Evolutionary conservation across 2,113 vertebrate species (phyloP).

Genomic region (Typhlomys cinereus): DNA sequence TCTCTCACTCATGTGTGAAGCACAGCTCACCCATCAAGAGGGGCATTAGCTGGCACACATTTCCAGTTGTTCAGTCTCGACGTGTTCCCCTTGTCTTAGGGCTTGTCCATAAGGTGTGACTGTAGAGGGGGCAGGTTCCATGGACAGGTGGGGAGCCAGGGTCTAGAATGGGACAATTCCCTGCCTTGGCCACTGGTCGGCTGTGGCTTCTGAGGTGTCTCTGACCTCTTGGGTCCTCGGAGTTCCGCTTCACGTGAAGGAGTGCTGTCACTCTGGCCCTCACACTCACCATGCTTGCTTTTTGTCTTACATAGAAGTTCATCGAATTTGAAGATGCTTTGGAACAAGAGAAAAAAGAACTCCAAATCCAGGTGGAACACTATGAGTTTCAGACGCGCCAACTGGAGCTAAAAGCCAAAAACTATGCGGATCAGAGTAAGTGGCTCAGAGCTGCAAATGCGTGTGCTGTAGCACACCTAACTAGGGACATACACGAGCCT

Average conservation of each 20-base stretch:
- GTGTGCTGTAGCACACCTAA: background rate
- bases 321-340: slow-evolving; percentile 98
- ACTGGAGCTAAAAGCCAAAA: slow-evolving; percentile 96
- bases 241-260: background rate
- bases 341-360: slow-evolving; percentile 98
- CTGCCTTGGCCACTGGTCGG: background rate
- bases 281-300: background rate
- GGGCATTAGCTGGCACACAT: background rate
- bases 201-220: background rate
- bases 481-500: background rate
- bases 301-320: slow-evolving; percentile 90
- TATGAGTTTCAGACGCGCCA: slow-evolving; percentile 96
- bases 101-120: background rate
- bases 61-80: background rate
- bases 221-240: background rate
- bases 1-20: background rate
- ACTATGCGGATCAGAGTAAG: slow-evolving; percentile 97
- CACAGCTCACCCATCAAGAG: background rate
- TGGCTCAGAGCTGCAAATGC: background rate
- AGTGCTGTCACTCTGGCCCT: background rate
- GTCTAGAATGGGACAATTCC: background rate
- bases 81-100: background rate
- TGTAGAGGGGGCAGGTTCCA: background rate
- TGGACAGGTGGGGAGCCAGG: background rate
- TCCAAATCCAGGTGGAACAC: slow-evolving; percentile 94